Conservation (phyloP, 2,113 vertebrate genomes). For the Baryphthengus martii region DNA sequence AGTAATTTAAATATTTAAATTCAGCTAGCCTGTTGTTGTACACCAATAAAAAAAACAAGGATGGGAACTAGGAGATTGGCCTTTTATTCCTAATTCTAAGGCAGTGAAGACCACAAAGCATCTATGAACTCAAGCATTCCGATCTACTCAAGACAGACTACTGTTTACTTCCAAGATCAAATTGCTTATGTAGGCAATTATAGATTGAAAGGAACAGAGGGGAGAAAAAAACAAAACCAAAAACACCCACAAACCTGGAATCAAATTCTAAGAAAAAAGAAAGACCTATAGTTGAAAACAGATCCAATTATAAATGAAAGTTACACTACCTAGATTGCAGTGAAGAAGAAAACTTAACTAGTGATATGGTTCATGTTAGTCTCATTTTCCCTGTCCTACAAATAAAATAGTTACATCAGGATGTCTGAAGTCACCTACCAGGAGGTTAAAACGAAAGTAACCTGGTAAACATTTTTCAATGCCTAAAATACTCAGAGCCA, state of each 20-base stretch:
- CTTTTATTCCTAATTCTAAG: not conserved
- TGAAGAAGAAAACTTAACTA: not conserved
- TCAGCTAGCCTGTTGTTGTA: not conserved
- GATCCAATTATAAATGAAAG: not conserved
- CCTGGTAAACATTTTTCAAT: not conserved
- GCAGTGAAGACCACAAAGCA: not conserved
- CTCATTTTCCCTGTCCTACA: not conserved
- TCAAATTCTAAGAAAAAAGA: not conserved
- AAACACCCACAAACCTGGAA: not conserved
- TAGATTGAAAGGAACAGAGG: not conserved
- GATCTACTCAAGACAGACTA: not conserved
- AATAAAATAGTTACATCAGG: not conserved
- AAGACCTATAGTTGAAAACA: not conserved
- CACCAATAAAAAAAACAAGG: not conserved
- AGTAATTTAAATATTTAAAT: constrained; percentile 7
- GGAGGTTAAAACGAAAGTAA: not conserved
- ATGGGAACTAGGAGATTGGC: not conserved
- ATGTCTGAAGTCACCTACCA: not conserved
- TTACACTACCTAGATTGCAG: not conserved
- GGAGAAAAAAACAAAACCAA: not conserved
- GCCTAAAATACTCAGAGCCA: not conserved
- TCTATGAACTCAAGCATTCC: not conserved
- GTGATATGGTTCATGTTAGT: not conserved
- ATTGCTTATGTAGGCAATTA: not conserved
- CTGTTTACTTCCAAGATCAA: not conserved